Evolutionary conservation across 2,113 vertebrate genomes (phyloP).

Genomic region (Myotis brandtii): DNA sequence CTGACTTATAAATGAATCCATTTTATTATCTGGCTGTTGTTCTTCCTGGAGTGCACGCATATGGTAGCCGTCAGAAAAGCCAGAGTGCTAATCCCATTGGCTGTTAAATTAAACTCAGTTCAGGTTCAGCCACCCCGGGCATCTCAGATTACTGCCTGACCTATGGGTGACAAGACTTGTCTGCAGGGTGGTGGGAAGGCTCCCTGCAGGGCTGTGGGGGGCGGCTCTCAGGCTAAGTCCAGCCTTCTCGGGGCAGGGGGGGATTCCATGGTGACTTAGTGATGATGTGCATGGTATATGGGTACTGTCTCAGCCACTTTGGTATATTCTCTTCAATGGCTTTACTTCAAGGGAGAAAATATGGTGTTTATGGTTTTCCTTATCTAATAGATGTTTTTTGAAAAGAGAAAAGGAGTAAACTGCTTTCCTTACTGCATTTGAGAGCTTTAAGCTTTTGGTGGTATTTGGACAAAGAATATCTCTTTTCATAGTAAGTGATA

Average conservation of each 20-base stretch:
- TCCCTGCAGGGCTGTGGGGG: background rate
- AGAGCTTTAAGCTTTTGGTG: constrained; percentile 30
- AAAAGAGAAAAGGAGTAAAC: background rate
- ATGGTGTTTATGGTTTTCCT: background rate
- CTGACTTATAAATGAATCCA: background rate
- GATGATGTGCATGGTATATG: background rate
- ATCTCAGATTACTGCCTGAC: background rate
- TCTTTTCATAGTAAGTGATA: constrained; percentile 14
- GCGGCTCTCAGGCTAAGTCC: background rate
- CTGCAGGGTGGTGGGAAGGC: background rate
- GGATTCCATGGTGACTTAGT: background rate
- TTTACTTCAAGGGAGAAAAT: background rate
- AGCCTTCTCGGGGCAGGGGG: background rate
- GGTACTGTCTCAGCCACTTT: background rate
- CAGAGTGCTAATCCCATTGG: background rate
- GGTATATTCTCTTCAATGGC: background rate
- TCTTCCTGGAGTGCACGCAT: background rate
- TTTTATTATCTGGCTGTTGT: background rate
- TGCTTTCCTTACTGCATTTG: background rate
- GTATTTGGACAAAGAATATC: background rate
- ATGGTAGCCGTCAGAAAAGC: background rate
- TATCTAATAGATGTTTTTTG: background rate
- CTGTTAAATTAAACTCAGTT: background rate
- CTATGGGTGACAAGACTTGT: background rate
- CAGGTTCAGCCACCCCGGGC: background rate